phyloP scores from a whole-genome alignment of 2,888 invertebrate species.

The Pristionchus japonicus region DNA sequence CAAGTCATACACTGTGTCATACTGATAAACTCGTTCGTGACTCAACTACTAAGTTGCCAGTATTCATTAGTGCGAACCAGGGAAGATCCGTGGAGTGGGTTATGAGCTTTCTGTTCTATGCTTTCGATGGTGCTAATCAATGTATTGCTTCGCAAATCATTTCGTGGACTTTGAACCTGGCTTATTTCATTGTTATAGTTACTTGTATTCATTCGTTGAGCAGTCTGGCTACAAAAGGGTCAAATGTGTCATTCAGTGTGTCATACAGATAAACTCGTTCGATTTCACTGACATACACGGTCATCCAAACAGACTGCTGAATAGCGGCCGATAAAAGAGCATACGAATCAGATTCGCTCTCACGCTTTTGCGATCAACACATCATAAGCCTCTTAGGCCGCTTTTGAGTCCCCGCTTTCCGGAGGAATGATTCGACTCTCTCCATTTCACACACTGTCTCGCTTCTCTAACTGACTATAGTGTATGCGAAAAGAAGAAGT shows the following conservation, averaged over 20 bases:
- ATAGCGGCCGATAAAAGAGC: neutral
- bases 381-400: neutral
- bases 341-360: neutral
- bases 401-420: neutral
- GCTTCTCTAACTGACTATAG: neutral
- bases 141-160: too few species aligned
- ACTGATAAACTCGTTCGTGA: neutral
- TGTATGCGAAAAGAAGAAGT: neutral
- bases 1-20: neutral
- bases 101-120: too few species aligned
- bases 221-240: too few species aligned
- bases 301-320: neutral
- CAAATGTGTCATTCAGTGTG: too few species aligned
- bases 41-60: too few species aligned
- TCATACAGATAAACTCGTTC: too few species aligned
- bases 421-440: neutral
- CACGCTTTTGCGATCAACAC: neutral
- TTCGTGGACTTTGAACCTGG: too few species aligned
- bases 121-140: too few species aligned
- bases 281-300: too few species aligned
- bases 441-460: neutral
- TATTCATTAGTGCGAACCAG: neutral
- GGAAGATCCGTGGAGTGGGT: too few species aligned
- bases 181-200: too few species aligned
- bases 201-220: too few species aligned